These are phyloP conservation scores for Notolepis coatsorum DNA, from an alignment of 2,797 vertebrate genomes.

Conservation along the genomic window DNA sequence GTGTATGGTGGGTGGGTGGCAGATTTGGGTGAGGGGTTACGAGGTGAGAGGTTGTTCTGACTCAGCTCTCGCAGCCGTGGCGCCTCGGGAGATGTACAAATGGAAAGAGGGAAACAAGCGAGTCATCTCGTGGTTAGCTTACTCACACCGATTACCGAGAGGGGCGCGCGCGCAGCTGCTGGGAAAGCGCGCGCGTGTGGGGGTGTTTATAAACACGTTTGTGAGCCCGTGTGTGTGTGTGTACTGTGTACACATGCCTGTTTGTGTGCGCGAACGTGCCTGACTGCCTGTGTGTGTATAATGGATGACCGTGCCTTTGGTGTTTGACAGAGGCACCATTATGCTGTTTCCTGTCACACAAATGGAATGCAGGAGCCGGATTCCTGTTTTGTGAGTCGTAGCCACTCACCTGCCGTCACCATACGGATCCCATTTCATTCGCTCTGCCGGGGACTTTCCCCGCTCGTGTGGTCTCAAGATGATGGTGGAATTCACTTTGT, in stretches of 20 bases:
- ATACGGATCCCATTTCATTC: conserved; percentile 63
- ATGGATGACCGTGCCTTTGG: neutral
- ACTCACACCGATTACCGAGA: conserved; percentile 61
- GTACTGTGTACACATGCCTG: neutral
- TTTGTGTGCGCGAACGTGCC: neutral
- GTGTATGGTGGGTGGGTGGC: conserved; percentile 12
- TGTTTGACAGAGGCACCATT: conserved; percentile 37
- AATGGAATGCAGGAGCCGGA: conserved; percentile 58
- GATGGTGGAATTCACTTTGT: conserved; percentile 39
- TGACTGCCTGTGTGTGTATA: neutral
- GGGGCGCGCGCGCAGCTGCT: conserved; percentile 26
- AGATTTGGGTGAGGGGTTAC: conserved; percentile 15
- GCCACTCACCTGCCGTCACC: conserved; percentile 68
- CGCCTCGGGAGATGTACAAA: conserved; percentile 33
- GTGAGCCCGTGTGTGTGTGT: neutral
- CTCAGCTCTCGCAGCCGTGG: conserved; percentile 46
- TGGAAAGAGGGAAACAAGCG: conserved; percentile 33
- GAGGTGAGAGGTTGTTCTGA: conserved; percentile 41
- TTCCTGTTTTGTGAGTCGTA: conserved; percentile 62
- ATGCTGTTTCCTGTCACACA: conserved; percentile 58
- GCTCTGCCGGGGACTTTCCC: conserved; percentile 54
- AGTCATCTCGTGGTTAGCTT: conserved; percentile 68
- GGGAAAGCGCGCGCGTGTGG: neutral
- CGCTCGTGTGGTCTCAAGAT: conserved; percentile 31
- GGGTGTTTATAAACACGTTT: neutral